These are phyloP conservation scores for Callosobruchus maculatus DNA, from an alignment of 2,888 invertebrate species.

Conservation along the genomic window DNA sequence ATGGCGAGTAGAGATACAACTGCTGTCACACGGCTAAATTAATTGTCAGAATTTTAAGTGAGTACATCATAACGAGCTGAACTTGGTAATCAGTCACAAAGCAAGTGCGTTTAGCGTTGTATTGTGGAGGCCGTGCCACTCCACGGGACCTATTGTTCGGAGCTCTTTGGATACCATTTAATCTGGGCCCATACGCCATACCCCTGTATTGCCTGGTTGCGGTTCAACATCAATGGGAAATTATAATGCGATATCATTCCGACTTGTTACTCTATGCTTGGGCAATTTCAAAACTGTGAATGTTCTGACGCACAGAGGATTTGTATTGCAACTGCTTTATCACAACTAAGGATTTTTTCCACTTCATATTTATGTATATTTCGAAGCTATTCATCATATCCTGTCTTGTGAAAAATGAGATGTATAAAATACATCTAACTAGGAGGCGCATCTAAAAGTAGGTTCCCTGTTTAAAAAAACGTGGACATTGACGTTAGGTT, in stretches of 20 bases:
- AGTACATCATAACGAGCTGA: neutral
- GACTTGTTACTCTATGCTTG: neutral
- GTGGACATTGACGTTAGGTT: too few relatives aligned
- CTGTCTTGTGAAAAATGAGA: too few relatives aligned
- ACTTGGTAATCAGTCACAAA: neutral
- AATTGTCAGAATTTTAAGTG: neutral
- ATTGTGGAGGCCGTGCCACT: neutral
- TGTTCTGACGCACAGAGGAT: too few relatives aligned
- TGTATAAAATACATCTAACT: too few relatives aligned
- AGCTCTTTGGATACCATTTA: neutral
- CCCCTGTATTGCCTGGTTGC: neutral
- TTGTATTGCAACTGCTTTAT: too few relatives aligned
- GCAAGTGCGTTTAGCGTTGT: neutral
- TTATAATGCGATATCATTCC: neutral
- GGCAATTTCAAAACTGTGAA: too few relatives aligned
- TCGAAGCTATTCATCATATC: too few relatives aligned
- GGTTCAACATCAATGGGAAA: neutral
- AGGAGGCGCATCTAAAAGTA: too few relatives aligned
- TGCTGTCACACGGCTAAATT: neutral
- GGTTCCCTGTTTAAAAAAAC: too few relatives aligned
- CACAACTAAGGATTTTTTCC: too few relatives aligned
- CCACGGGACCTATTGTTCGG: neutral
- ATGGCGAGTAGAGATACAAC: neutral
- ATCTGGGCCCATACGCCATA: neutral
- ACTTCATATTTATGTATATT: too few relatives aligned